These are phyloP conservation scores for Onychomys torridus DNA, from an alignment of 2,797 vertebrate genomes.

Conservation along the genomic window DNA sequence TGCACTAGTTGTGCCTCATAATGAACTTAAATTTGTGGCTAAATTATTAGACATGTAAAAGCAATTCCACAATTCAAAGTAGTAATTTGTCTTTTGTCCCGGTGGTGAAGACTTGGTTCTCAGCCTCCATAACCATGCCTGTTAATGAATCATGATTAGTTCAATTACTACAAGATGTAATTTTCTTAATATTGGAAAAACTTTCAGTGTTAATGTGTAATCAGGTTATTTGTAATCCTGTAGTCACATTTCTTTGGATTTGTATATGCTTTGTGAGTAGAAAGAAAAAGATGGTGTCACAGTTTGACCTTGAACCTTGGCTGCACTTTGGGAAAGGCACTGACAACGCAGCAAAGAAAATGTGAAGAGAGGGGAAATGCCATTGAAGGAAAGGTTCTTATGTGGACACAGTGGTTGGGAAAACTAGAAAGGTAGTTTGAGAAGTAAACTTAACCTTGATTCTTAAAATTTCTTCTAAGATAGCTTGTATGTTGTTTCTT, in stretches of 20 bases:
- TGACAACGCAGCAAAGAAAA: background rate
- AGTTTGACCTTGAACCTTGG: background rate
- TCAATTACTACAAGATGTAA: background rate
- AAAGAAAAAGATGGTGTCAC: conserved; percentile 14
- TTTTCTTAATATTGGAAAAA: conserved; percentile 48
- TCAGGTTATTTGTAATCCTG: background rate
- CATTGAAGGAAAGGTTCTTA: background rate
- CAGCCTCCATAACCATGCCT: background rate
- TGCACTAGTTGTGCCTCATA: background rate
- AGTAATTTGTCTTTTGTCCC: background rate
- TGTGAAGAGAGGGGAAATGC: background rate
- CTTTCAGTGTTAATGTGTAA: conserved; percentile 16
- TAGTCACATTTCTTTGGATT: conserved; percentile 15
- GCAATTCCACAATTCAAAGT: background rate
- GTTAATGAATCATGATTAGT: background rate
- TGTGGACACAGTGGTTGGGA: background rate
- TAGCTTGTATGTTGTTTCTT: conserved; percentile 65
- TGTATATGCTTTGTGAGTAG: background rate
- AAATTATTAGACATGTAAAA: background rate
- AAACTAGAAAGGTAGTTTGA: background rate
- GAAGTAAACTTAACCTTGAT: conserved; percentile 28
- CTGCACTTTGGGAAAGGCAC: background rate
- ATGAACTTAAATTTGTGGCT: background rate
- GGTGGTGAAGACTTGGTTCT: background rate
- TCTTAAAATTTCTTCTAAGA: conserved; percentile 65